These are phyloP conservation scores for Pentalonia nigronervosa DNA, from an alignment of 1,140 invertebrate species.

Conservation along the genomic window DNA sequence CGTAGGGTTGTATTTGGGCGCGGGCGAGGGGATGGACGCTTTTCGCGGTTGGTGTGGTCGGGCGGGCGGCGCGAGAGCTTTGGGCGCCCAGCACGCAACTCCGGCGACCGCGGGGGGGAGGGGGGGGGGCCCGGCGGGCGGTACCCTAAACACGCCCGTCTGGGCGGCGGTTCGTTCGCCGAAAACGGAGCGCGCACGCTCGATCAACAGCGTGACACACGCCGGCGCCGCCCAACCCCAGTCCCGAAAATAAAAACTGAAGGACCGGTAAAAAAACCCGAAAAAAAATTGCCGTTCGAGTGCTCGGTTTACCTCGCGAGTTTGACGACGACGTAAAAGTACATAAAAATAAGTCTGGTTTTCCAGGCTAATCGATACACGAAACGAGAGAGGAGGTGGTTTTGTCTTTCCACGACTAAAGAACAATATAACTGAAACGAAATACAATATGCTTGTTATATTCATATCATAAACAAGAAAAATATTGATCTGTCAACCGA, in stretches of 20 bases:
- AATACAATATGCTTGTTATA: background rate
- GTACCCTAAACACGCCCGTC: constrained; percentile 30
- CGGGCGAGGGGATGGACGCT: background rate
- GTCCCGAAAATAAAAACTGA: background rate
- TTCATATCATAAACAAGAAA: background rate
- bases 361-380: background rate
- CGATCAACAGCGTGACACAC: background rate
- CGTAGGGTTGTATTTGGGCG: background rate
- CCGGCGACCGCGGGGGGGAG: constrained; percentile 9
- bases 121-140: constrained; percentile 16
- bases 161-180: constrained; percentile 6
- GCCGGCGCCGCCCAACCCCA: background rate
- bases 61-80: constrained; percentile 31
- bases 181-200: background rate
- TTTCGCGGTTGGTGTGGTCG: constrained; percentile 11
- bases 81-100: constrained; percentile 2
- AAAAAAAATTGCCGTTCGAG: background rate
- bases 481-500: background rate
- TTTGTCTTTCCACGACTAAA: background rate
- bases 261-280: background rate
- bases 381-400: background rate
- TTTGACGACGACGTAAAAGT: background rate
- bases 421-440: background rate
- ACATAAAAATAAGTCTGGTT: background rate
- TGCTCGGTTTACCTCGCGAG: background rate